Evolutionary conservation across 1,140 invertebrate species (phyloP).

Genomic region (Scylla paramamosain): DNA sequence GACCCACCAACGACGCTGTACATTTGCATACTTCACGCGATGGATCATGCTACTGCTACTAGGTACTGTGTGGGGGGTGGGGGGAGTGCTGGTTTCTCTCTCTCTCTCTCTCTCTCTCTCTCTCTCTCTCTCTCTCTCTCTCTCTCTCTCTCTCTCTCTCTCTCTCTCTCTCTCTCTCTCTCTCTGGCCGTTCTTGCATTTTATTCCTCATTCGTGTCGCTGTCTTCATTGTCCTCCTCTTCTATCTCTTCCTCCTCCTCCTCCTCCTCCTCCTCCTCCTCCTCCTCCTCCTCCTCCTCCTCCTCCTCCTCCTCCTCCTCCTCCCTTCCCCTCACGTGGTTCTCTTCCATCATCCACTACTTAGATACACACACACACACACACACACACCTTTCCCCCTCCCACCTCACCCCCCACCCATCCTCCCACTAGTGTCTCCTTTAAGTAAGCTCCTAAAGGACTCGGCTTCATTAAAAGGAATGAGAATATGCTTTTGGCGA

Average conservation of each 20-base stretch:
- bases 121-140: constrained; percentile 3
- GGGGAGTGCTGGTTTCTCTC: too few species aligned
- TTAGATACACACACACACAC: too few species aligned
- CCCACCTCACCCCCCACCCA: not conserved
- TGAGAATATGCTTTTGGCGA: not conserved
- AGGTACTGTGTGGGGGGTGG: not conserved
- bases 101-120: not conserved
- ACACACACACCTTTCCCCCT: not conserved
- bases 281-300: too few species aligned
- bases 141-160: constrained; percentile 4
- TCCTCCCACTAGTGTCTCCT: not conserved
- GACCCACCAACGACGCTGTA: not conserved
- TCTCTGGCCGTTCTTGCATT: too few species aligned
- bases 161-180: constrained; percentile 18
- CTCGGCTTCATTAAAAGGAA: not conserved
- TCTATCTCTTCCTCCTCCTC: too few species aligned
- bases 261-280: not conserved
- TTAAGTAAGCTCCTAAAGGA: not conserved
- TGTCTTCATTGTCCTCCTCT: too few species aligned
- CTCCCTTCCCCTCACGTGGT: too few species aligned
- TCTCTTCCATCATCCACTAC: too few species aligned
- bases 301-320: not conserved
- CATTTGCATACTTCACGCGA: constrained; percentile 23
- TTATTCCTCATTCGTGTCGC: too few species aligned
- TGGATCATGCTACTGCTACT: not conserved